Percentiles rank a stretch among this genome's conserved stretches.
Evolutionary conservation across 2,888 invertebrate species (phyloP).

Genomic region (Mylabris sibirica): DNA sequence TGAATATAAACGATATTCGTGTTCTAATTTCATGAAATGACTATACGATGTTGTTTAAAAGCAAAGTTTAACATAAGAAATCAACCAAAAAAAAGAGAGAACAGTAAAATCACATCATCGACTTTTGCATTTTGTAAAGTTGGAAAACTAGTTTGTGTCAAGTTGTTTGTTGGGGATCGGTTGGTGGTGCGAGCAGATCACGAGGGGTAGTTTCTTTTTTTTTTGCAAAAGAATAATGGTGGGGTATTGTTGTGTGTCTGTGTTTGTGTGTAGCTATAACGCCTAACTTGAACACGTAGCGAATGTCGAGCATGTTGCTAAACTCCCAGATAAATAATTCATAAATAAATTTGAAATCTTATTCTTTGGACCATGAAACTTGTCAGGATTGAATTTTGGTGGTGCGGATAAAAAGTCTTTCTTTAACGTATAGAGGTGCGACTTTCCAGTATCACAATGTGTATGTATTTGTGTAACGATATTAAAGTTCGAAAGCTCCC

Average conservation of each 20-base stretch:
- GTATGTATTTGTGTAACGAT: conserved; percentile 36
- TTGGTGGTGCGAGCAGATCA: neutral
- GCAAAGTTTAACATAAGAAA: conserved; percentile 4
- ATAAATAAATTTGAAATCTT: conserved; percentile 42
- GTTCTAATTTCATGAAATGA: neutral
- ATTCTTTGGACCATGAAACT: conserved; percentile 37
- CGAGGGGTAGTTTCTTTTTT: neutral
- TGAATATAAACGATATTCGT: conserved; percentile 6
- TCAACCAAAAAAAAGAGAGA: neutral
- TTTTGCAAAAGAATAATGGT: neutral
- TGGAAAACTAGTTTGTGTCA: conserved; percentile 7
- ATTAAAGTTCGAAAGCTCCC: conserved; percentile 48
- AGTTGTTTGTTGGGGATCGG: neutral
- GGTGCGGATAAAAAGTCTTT: conserved; percentile 29
- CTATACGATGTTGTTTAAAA: neutral
- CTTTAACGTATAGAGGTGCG: conserved; percentile 11
- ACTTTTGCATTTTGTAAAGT: conserved; percentile 6
- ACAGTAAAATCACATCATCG: neutral
- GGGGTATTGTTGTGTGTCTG: neutral
- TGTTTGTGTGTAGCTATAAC: neutral
- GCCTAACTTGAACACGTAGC: conserved; percentile 19
- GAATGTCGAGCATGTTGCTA: conserved; percentile 28
- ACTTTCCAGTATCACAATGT: neutral
- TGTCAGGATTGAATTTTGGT: conserved; percentile 37
- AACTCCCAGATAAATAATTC: conserved; percentile 36